Conservation (phyloP, 2,113 vertebrate species). For the Xenopus laevis region DNA sequence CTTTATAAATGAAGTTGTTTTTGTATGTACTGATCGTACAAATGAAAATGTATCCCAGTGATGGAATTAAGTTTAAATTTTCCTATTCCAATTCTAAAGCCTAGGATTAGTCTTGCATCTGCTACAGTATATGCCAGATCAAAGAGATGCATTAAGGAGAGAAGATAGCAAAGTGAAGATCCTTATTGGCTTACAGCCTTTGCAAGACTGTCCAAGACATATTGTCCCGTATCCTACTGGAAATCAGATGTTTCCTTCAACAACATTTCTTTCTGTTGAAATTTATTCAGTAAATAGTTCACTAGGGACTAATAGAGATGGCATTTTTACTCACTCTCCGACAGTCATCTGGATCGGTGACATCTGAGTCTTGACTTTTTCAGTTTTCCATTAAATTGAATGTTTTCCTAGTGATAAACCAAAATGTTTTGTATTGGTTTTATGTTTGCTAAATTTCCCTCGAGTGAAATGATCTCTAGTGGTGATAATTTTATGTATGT, state of each 20-base stretch:
- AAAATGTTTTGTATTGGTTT: slow-evolving; percentile 34
- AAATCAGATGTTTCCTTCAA: slow-evolving; percentile 13
- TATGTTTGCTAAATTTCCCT: slow-evolving; percentile 42
- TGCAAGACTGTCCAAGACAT: too few species aligned
- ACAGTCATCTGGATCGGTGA: slow-evolving; percentile 9
- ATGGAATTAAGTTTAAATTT: too few species aligned
- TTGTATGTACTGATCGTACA: too few species aligned
- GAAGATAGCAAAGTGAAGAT: not conserved
- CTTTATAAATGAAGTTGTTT: too few species aligned
- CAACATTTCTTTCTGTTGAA: slow-evolving; percentile 24
- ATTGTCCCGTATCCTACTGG: not conserved
- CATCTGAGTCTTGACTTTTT: slow-evolving; percentile 26
- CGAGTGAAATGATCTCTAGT: slow-evolving; percentile 30
- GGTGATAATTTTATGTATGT: slow-evolving; percentile 33
- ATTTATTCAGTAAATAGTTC: slow-evolving; percentile 13
- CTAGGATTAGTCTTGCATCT: too few species aligned
- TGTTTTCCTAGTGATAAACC: slow-evolving; percentile 41
- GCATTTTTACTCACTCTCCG: slow-evolving; percentile 9
- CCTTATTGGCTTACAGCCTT: not conserved
- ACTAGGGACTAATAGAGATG: slow-evolving; percentile 1
- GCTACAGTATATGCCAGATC: too few species aligned
- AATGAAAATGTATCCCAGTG: too few species aligned
- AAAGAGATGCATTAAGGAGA: too few species aligned
- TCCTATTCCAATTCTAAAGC: too few species aligned
- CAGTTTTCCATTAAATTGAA: slow-evolving; percentile 37